A percentile compares a stretch with the other conserved stretches of the same genome.
Evolutionary conservation across 2,797 vertebrate species (phyloP).

Genomic region (Galagoides demidoff): DNA sequence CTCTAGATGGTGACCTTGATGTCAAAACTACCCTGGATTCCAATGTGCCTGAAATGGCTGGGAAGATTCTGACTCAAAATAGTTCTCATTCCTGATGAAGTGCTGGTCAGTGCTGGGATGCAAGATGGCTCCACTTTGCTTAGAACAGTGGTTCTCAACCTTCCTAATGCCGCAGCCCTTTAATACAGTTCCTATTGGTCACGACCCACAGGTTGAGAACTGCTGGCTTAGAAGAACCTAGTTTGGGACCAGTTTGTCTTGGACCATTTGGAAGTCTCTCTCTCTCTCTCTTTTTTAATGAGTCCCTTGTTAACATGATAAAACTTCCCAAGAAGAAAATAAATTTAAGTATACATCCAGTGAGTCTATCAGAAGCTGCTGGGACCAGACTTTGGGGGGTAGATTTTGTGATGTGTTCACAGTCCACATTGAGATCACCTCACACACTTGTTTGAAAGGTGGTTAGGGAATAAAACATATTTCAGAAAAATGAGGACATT

Average conservation of each 20-base stretch:
- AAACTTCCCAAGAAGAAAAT: not conserved
- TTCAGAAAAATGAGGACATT: not conserved
- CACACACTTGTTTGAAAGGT: not conserved
- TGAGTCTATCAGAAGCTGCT: not conserved
- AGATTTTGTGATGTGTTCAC: not conserved
- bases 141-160: not conserved
- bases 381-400: not conserved
- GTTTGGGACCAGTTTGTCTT: not conserved
- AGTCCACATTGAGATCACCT: not conserved
- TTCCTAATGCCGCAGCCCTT: too few relatives aligned
- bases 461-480: not conserved
- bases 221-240: not conserved
- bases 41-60: not conserved
- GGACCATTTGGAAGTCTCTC: not conserved
- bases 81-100: not conserved
- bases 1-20: not conserved
- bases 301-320: not conserved
- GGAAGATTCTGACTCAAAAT: not conserved
- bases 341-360: not conserved
- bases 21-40: not conserved
- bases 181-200: too few relatives aligned
- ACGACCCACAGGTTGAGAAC: too few relatives aligned
- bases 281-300: not conserved
- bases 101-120: not conserved
- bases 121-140: not conserved